phyloP scores from a whole-genome alignment of 2,113 vertebrate genomes.

The Agelaius phoeniceus region DNA sequence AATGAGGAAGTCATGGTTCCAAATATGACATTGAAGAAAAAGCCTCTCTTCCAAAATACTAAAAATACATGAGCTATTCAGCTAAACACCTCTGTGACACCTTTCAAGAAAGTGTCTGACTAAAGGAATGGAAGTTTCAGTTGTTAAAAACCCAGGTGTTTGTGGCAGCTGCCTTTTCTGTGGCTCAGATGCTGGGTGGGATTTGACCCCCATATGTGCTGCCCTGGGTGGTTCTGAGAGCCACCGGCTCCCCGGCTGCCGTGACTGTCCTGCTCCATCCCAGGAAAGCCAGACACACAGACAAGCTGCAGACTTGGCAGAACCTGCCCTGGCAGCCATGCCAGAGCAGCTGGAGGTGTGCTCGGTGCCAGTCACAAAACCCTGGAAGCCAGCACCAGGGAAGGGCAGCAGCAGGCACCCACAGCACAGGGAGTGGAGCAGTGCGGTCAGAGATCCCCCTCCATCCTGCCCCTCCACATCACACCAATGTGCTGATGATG shows the following conservation, averaged over 20 bases:
- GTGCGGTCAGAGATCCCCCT: fast-evolving
- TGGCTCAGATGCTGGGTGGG: fast-evolving
- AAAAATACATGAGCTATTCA: neutral
- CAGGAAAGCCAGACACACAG: fast-evolving
- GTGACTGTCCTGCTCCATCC: neutral
- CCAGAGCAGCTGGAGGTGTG: neutral
- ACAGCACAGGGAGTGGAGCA: fast-evolving
- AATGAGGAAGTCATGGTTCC: neutral
- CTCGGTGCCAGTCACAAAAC: neutral
- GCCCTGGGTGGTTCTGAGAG: fast-evolving
- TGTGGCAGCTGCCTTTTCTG: neutral
- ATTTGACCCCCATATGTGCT: neutral
- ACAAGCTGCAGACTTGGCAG: fast-evolving
- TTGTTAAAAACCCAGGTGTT: neutral
- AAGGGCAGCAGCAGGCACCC: fast-evolving
- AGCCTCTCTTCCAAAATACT: neutral
- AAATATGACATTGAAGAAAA: neutral
- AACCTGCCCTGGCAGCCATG: neutral
- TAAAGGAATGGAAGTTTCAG: neutral
- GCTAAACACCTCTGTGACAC: neutral
- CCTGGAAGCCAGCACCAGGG: fast-evolving
- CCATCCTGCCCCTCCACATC: neutral
- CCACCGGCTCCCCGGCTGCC: fast-evolving
- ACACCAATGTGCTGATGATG: neutral
- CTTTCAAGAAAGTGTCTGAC: neutral